Base-by-base conservation (phyloP, 1,140 invertebrate genomes). In the Macrobrachium rosenbergii region DNA sequence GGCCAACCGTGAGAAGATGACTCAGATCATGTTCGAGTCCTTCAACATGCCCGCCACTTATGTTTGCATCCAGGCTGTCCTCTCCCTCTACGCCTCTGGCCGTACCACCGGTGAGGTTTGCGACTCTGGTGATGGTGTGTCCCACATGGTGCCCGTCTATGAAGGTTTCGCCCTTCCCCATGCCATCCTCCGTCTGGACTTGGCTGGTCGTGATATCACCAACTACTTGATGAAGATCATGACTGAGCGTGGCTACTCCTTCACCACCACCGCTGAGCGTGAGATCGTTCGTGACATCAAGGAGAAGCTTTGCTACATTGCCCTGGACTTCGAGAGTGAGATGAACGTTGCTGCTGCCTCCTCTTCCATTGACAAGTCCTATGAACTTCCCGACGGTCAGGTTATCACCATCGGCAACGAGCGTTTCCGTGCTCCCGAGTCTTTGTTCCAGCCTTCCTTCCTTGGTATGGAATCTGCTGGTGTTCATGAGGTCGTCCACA, bases 271-370 rank as follows among this genome's bases (percentile, higher is more conserved):
- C n/a, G 96, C 96, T 88, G 96, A 97, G 93, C 93, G 96, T 91
- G 96, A 97, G 94, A 98, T 98, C 91, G 96, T 98, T 10, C 94
- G 97, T 90, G 97, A 98, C 93, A 97, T 98, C 93, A 98, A 97
- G 93, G 96, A 97, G 92, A 97, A 97, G 92, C 93, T 97, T 73
- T 97, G 96, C 94, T 97, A 97, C 91, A 96, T 98, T 80, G 97
- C 97, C 73, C 58, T 86, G 10, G 64, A 90, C 88, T 91, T 91
- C 77, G 82, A 83, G n/a, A 77, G 6, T 19, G 82, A 83, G 82
- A 83, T 72, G n/a, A 72, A 90, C 87, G n/a, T 90, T 91, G 64
- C 88, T 83, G 62, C 91, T 91, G 75, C 75, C 43, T 77, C 75
- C n/a, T 52, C 75, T 10, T 37, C 91, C 83, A 92, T 93, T 89